Base-by-base conservation (phyloP, 2,113 vertebrate species). In the Anhinga anhinga region DNA sequence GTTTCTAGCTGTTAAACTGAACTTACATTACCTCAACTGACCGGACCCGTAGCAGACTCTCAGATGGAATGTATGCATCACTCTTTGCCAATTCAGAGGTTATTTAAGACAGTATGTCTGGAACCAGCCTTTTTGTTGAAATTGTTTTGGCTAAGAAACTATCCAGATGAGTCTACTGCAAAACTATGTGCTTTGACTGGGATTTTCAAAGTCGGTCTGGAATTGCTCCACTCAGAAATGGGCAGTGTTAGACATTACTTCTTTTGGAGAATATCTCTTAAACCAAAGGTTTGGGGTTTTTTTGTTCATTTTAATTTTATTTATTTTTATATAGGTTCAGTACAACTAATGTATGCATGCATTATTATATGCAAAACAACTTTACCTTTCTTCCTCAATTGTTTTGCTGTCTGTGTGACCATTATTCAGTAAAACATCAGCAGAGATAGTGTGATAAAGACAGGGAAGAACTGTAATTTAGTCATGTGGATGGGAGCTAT, bases 31-130 rank as follows among this genome's bases (percentile, higher is more conserved):
- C 97, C 97, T 98, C 96, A 96, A 45, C 95, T 98, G 97, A 97
- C 97, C 93, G 27, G 93, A 93, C 93, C 29, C 5, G 0, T n/a
- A 74, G 87, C 96, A 97, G 96, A 94, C 96, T 97, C 62, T 91
- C 63, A 67, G 38, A 93, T 97, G 95, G 97, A 98, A 97, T 97
- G 97, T 94, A 96, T 97, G 96, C 93, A 93, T 93, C 85, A 77
- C 32, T 95, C 88, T 92, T 69, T 95, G 97, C 97, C 97, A 98
- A 62, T 96, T 97, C 92, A 89, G 95, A 97, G 96, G 97, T 97
- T 97, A 97, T 97, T 98, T 97, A 97, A 97, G 97, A 97, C 13
- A 11, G 66, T 93, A 96, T 96, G 97, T 98, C 97, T 98, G 96
- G 97, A 98, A 97, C 95, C 52, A 90, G 84, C 72, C 45, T 96